Evolutionary conservation across 2,113 vertebrate genomes (phyloP), one percentile per base, ranked within the genome.

Genomic region (Nycticorax nycticorax): DNA sequence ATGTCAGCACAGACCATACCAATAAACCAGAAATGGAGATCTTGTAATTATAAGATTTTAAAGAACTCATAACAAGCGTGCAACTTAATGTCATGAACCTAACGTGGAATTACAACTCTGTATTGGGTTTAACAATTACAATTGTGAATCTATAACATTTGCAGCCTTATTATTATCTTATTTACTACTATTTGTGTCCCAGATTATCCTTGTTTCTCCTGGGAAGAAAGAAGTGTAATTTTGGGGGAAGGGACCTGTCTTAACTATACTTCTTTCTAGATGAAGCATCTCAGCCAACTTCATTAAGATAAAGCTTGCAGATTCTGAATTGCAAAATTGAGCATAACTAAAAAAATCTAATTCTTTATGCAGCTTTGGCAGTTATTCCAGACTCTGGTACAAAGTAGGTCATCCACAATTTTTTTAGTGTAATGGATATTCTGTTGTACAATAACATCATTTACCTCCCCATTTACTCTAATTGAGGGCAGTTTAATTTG

Each of bases 381-480:
- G 89, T 80, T 92, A 56, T 82, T 88, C 21, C 28, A 59, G 27
- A 90, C 5, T 89, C 56, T 89, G 43, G 23, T 75, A 78, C 47
- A 77, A 96, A 92, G 92, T 83, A 93, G 73, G 50, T 83, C 66
- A 93, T 72, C 76, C 94, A 83, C 30, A 80, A 3, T 79, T 85
- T 88, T 89, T 85, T 94, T 92, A 66, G 33, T 22, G 41, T 89
- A 96, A 97, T 95, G 83, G 91, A 87, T 96, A 92, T 96, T 94
- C 93, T 89, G 43, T 91, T 97, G 35, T 78, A 37, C 80, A 88
- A 68, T 59, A 87, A 60, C 76, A 94, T 95, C 91, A 59, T 95
- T 97, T 97, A 93, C 67, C 56, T 97, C 74, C 69, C 85, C 85
- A 95, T 97, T 97, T 96, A 88, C 79, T 95, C 71, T 96, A 97